These are phyloP conservation scores for Alauda arvensis DNA, from an alignment of 2,797 vertebrate species.

Conservation along the genomic window DNA sequence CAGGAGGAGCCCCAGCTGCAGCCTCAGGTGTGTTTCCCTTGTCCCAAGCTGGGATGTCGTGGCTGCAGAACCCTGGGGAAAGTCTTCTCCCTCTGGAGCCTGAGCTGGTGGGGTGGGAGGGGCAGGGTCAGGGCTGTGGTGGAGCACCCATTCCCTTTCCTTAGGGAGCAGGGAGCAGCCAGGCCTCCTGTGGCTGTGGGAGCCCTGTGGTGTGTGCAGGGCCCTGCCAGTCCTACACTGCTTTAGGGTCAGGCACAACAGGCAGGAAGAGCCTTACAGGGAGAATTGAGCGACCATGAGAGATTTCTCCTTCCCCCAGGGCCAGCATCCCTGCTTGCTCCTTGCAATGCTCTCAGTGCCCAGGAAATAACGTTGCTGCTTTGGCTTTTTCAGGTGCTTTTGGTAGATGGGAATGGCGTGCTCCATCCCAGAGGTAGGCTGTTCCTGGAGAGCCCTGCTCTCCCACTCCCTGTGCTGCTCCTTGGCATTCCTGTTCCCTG, in stretches of 20 bases:
- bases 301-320: background rate
- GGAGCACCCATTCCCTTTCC: background rate
- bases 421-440: constrained; percentile 87
- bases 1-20: constrained; percentile 68
- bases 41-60: background rate
- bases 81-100: background rate
- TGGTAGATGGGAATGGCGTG: constrained; percentile 92
- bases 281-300: background rate
- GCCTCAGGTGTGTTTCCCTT: constrained; percentile 79
- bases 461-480: background rate
- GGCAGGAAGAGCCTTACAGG: too few species aligned
- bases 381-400: constrained; percentile 78
- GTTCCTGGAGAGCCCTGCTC: background rate
- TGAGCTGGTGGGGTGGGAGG: fast-evolving
- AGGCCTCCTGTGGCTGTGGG: background rate
- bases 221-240: background rate
- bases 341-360: background rate
- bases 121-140: fast-evolving
- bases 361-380: background rate
- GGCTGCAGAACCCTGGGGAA: background rate
- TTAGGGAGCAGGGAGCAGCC: background rate
- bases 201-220: fast-evolving
- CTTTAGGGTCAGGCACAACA: background rate
- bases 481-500: background rate
- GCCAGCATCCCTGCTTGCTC: background rate